Conservation (phyloP, 2,113 vertebrate genomes). For the Chaenogobius annularis region DNA sequence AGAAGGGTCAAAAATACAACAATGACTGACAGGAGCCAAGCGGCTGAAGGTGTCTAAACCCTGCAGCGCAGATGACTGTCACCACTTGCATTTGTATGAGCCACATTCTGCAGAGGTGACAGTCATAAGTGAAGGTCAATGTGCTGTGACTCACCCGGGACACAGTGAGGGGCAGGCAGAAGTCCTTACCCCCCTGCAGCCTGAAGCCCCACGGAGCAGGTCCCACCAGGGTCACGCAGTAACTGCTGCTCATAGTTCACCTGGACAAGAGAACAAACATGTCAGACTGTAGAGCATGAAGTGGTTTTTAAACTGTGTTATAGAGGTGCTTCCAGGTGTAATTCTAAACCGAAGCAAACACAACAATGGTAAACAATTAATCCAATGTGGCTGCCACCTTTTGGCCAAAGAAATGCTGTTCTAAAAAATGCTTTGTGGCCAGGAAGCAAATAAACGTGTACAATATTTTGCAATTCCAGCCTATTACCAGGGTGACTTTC, state of each 20-base stretch:
- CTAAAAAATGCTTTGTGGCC: too few species aligned
- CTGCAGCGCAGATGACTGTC: conserved; percentile 40
- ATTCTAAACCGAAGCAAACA: neutral
- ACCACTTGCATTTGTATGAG: conserved; percentile 42
- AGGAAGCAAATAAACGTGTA: neutral
- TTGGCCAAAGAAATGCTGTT: neutral
- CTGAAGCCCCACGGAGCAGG: conserved; percentile 97
- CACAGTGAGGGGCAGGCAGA: conserved; percentile 94
- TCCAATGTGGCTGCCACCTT: neutral
- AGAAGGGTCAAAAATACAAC: conserved; percentile 8
- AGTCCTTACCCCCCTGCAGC: conserved; percentile 97
- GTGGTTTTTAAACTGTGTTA: too few species aligned
- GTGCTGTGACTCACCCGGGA: conserved; percentile 83
- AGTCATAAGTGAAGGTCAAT: conserved; percentile 29
- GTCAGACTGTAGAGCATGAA: too few species aligned
- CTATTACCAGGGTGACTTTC: neutral
- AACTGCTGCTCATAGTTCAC: conserved; percentile 91
- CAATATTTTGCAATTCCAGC: neutral
- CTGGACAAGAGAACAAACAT: conserved; percentile 33
- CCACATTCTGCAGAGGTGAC: conserved; percentile 54
- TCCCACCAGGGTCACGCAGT: conserved; percentile 87
- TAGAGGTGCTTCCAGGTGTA: too few species aligned
- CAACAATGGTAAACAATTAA: neutral
- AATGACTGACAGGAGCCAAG: conserved; percentile 24
- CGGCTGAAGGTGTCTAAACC: conserved; percentile 39